phyloP scores from a whole-genome alignment of 2,888 invertebrate species.

The Apodemia duryi region DNA sequence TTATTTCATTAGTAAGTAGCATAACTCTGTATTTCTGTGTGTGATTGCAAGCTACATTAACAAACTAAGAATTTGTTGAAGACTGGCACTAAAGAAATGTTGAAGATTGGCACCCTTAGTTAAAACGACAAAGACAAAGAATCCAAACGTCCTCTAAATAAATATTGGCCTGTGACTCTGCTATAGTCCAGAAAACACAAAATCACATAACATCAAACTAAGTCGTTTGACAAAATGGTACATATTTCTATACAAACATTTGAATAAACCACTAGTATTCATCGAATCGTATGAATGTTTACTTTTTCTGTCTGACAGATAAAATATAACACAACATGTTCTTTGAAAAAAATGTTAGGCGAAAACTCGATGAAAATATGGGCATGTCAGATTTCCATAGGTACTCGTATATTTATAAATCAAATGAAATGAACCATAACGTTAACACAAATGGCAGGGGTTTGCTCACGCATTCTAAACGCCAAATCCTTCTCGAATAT shows the following conservation, averaged over 20 bases:
- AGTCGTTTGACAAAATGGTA: not conserved
- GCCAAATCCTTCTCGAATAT: not conserved
- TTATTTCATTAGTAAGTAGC: too few relatives aligned
- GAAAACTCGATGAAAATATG: conserved; percentile 15
- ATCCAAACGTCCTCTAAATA: too few relatives aligned
- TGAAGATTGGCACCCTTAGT: too few relatives aligned
- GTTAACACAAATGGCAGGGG: conserved; percentile 14
- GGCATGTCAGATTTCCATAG: conserved; percentile 11
- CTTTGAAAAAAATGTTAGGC: not conserved
- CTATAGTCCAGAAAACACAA: too few relatives aligned
- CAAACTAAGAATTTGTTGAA: too few relatives aligned
- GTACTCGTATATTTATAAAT: conserved; percentile 14
- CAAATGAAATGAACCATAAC: conserved; percentile 18
- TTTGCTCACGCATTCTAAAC: conserved; percentile 10
- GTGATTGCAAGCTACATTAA: too few relatives aligned
- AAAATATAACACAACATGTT: not conserved
- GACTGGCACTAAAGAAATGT: too few relatives aligned
- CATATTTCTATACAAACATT: not conserved
- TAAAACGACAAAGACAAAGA: too few relatives aligned
- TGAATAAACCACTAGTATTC: not conserved
- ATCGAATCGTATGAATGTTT: not conserved
- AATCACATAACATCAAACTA: not conserved
- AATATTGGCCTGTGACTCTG: too few relatives aligned
- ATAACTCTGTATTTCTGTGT: too few relatives aligned
- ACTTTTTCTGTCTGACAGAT: not conserved